phyloP scores from a whole-genome alignment of 2,888 invertebrate species.

The Drosophila ustulata region DNA sequence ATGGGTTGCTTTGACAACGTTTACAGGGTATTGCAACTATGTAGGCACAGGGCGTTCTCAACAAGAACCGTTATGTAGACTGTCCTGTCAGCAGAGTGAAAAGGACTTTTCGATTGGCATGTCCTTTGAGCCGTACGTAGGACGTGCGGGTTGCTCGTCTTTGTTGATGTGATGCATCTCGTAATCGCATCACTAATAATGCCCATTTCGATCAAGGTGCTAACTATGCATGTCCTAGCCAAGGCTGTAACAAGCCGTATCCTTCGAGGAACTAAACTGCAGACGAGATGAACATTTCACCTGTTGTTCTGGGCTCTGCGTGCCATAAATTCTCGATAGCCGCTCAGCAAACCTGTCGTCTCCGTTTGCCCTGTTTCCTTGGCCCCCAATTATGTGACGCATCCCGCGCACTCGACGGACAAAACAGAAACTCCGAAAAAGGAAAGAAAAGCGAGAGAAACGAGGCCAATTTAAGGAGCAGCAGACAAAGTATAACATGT shows the following conservation, averaged over 20 bases:
- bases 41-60: constrained; percentile 1
- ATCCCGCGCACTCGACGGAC: constrained; percentile 13
- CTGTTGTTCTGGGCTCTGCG: constrained; percentile 49
- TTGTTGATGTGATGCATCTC: constrained; percentile 1
- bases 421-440: neutral
- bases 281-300: constrained; percentile 47
- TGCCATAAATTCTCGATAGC: constrained; percentile 14
- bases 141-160: constrained; percentile 52
- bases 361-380: constrained; percentile 4
- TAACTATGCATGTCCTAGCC: constrained; percentile 50
- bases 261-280: constrained; percentile 28
- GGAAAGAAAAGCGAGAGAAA: neutral
- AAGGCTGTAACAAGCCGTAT: constrained; percentile 68
- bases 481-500: constrained; percentile 47
- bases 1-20: neutral
- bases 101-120: constrained; percentile 36
- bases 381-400: constrained; percentile 48
- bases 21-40: constrained; percentile 2
- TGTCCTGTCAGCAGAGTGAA: constrained; percentile 19
- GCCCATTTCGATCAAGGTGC: constrained; percentile 47
- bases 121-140: constrained; percentile 25
- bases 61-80: constrained; percentile 54
- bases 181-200: constrained; percentile 11
- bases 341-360: neutral
- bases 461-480: constrained; percentile 12